phyloP scores from a whole-genome alignment of 2,113 vertebrate genomes.

The Engraulis encrasicolus region DNA sequence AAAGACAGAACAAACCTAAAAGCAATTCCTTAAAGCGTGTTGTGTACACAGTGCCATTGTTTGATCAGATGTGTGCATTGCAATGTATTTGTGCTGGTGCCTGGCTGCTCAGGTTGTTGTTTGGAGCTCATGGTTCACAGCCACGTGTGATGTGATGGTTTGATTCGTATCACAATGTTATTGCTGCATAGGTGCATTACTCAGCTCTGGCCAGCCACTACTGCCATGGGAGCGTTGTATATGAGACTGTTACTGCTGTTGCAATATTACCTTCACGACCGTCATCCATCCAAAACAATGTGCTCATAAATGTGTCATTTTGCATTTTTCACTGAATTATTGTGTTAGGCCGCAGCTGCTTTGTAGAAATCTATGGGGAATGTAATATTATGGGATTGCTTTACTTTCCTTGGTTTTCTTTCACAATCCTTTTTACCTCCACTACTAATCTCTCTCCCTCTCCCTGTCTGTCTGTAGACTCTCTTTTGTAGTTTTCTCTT shows the following conservation, averaged over 20 bases:
- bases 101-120: neutral
- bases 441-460: neutral
- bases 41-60: neutral
- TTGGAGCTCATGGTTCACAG: neutral
- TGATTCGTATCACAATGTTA: neutral
- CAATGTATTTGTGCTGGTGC: neutral
- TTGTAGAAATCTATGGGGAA: neutral
- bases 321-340: neutral
- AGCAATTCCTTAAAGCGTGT: neutral
- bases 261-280: neutral
- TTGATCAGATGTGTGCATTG: neutral
- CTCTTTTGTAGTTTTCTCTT: neutral
- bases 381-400: neutral
- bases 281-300: constrained; percentile 7
- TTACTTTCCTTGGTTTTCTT: neutral
- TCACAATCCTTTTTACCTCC: neutral
- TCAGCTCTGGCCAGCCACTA: neutral
- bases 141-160: neutral
- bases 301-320: constrained; percentile 9
- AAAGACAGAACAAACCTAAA: neutral
- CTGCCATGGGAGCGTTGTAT: neutral
- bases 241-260: neutral
- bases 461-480: neutral
- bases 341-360: neutral
- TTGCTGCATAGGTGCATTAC: neutral